Conservation (phyloP, 2,113 vertebrate genomes). For the Geococcyx californianus region DNA sequence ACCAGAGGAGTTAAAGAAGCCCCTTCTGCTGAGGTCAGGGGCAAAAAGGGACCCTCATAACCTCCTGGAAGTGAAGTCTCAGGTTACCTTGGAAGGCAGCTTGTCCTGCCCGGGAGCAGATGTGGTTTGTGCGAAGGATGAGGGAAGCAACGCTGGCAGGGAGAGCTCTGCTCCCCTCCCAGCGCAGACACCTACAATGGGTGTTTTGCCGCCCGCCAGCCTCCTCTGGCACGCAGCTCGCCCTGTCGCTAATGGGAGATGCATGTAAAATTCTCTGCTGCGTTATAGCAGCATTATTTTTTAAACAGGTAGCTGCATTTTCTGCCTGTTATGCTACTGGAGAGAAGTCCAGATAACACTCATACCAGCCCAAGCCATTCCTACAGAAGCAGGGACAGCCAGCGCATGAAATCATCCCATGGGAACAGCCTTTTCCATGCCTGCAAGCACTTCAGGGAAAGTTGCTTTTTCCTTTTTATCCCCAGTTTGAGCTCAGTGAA, state of each 20-base stretch:
- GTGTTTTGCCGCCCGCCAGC: neutral
- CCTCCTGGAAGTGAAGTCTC: neutral
- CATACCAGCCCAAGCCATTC: neutral
- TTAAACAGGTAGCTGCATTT: constrained; percentile 4
- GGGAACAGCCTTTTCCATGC: neutral
- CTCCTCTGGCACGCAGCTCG: fast-evolving
- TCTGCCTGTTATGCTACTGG: neutral
- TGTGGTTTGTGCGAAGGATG: neutral
- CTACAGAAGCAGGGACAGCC: neutral
- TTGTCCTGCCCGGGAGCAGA: neutral
- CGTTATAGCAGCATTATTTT: neutral
- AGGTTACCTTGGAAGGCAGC: neutral
- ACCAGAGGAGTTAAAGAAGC: neutral
- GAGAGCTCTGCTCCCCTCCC: neutral
- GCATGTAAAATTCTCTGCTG: neutral
- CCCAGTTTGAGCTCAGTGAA: neutral
- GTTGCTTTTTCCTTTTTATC: neutral
- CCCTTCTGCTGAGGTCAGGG: neutral
- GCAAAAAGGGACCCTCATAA: neutral
- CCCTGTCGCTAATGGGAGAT: neutral
- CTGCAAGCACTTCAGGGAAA: neutral
- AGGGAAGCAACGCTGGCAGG: fast-evolving
- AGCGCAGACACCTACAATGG: neutral
- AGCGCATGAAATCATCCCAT: neutral
- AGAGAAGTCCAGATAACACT: neutral